Base-by-base conservation (phyloP, 2,888 invertebrate genomes). In the Parnassius mnemosyne region DNA sequence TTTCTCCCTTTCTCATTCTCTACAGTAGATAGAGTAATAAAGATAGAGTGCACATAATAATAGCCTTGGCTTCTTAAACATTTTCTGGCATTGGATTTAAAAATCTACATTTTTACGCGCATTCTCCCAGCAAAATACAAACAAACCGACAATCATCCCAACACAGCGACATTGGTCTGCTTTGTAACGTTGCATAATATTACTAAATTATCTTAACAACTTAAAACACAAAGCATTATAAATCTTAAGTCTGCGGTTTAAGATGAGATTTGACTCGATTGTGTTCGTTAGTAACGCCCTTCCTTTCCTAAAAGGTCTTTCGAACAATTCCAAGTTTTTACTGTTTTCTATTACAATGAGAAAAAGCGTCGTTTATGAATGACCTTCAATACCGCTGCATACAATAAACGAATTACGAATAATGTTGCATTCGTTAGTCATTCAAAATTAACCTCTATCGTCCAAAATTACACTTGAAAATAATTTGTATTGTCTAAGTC, bases 271-370 rank as follows among this genome's bases (percentile, higher is more conserved):
- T 55, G n/a, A 2, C 7, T 13, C 13, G 16, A 7, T 13, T 11
- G 34, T 49, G 16, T 10, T 16, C 1, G 12, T 9, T 11, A 53
- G 20, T 53, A 50, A 50, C 42, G 49, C 43, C 62, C 49, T 49
- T 43, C 34, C 25, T 44, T 12, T 2, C 12, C 42, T 12, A 13
- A 20, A 16, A 25, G 43, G 41, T 44, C 13, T 43, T 54, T 53
- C 13, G 13, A 13, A 49, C 49, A 13, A 11, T 43, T 13, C 46
- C 16, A 59, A 52, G 63, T 63, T 63, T 63, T 63, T 63, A 63
- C 59, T 56, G 55, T 55, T 59, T 63, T 55, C 58, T 63, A 63
- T 63, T 63, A 63, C 59, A 56, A 63, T 55, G 59, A 63, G 63
- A 54, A 59, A 63, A 63, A 52, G 42, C 60, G 59, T 59, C 63